A percentile compares a stretch with the other conserved stretches of the same genome.
These are phyloP conservation scores for Pantala flavescens DNA, from an alignment of 1,140 invertebrate species.

Conservation along the genomic window DNA sequence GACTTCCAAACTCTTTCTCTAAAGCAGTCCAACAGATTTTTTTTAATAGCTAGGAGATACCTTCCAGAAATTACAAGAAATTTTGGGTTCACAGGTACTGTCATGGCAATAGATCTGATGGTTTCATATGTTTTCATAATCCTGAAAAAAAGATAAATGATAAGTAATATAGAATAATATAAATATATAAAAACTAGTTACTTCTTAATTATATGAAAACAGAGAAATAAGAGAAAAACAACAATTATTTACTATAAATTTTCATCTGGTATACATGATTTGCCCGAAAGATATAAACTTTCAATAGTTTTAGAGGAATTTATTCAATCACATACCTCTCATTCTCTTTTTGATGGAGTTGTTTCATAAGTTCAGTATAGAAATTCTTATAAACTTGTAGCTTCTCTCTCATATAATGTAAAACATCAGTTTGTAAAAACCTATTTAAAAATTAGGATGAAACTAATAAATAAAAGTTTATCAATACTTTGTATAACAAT, in stretches of 20 bases:
- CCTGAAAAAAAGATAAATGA: neutral
- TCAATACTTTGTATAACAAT: neutral
- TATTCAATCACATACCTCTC: neutral
- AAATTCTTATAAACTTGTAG: neutral
- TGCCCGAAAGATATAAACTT: too few relatives aligned
- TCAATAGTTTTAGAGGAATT: too few relatives aligned
- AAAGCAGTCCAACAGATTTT: slow-evolving; percentile 40
- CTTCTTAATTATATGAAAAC: too few relatives aligned
- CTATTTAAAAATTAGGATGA: neutral
- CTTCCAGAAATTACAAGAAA: slow-evolving; percentile 28
- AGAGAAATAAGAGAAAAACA: too few relatives aligned
- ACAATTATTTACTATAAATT: too few relatives aligned
- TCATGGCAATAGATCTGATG: neutral
- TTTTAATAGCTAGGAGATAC: neutral
- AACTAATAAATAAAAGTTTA: neutral
- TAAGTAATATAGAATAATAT: neutral
- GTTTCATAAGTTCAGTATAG: neutral
- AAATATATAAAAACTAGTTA: too few relatives aligned
- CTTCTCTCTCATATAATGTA: neutral
- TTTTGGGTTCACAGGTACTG: neutral
- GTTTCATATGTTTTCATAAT: neutral
- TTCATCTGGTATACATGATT: too few relatives aligned
- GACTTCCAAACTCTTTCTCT: slow-evolving; percentile 49
- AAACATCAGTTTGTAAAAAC: neutral
- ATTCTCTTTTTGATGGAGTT: neutral